These are phyloP conservation scores for Synanthedon andrenaeformis DNA, from an alignment of 2,888 invertebrate genomes.

Conservation along the genomic window DNA sequence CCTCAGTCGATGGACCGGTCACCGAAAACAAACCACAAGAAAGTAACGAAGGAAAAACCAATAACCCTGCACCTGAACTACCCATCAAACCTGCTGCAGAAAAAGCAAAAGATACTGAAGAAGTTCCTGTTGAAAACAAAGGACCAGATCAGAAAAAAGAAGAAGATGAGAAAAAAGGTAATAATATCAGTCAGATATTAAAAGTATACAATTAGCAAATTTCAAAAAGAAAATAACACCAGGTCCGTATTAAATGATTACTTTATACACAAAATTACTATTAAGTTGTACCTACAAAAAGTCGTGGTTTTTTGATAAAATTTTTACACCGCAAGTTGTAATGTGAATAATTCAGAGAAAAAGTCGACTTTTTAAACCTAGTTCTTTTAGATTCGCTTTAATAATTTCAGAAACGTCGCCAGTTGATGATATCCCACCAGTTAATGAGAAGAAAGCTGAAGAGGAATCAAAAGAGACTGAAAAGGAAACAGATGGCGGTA, in stretches of 20 bases:
- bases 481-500: constrained; percentile 23
- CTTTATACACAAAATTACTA: too few species aligned
- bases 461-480: constrained; percentile 12
- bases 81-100: constrained; percentile 2
- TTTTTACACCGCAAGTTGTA: too few species aligned
- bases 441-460: constrained; percentile 1
- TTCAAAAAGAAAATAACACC: too few species aligned
- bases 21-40: constrained; percentile 7
- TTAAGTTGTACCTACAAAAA: too few species aligned
- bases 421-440: background rate
- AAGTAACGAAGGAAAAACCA: constrained; percentile 8
- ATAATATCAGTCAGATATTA: background rate
- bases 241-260: too few species aligned
- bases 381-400: too few species aligned
- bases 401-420: too few species aligned
- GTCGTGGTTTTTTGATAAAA: too few species aligned
- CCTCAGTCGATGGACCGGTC: constrained; percentile 22
- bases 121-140: background rate
- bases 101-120: constrained; percentile 10
- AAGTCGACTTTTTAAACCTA: too few species aligned
- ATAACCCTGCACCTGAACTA: constrained; percentile 1
- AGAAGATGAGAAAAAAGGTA: background rate
- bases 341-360: too few species aligned
- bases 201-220: too few species aligned
- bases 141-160: background rate